Conservation (phyloP, 2,113 vertebrate genomes). For the Todiramphus saurophagus region DNA sequence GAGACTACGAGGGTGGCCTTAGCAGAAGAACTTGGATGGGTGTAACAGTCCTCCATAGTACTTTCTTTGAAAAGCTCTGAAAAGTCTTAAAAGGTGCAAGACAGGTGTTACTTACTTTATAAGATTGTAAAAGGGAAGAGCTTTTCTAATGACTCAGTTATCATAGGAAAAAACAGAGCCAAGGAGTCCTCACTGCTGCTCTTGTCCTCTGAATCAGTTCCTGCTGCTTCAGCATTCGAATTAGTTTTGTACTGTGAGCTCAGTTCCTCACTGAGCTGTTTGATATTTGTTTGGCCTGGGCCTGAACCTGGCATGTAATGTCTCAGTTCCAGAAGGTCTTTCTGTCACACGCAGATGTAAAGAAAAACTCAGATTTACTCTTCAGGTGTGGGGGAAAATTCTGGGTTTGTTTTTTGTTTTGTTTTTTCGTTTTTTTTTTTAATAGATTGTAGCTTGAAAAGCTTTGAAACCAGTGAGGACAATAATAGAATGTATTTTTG, state of each 20-base stretch:
- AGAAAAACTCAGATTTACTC: background rate
- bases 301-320: background rate
- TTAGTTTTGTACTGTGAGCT: background rate
- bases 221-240: background rate
- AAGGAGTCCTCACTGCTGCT: background rate
- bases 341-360: background rate
- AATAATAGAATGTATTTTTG: background rate
- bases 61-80: conserved; percentile 6
- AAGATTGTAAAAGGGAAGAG: background rate
- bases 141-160: background rate
- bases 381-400: background rate
- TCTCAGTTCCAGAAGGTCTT: background rate
- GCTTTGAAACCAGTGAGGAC: background rate
- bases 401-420: background rate
- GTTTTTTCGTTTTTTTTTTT: background rate
- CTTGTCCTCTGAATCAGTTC: background rate
- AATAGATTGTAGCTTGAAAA: background rate
- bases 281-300: background rate
- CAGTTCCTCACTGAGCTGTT: background rate
- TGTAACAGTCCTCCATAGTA: background rate
- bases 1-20: background rate
- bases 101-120: background rate
- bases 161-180: conserved; percentile 20
- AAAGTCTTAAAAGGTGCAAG: background rate
- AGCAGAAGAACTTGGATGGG: background rate